Evolutionary conservation across 2,888 invertebrate genomes (phyloP).

Genomic region (Palloptera scutellata): DNA sequence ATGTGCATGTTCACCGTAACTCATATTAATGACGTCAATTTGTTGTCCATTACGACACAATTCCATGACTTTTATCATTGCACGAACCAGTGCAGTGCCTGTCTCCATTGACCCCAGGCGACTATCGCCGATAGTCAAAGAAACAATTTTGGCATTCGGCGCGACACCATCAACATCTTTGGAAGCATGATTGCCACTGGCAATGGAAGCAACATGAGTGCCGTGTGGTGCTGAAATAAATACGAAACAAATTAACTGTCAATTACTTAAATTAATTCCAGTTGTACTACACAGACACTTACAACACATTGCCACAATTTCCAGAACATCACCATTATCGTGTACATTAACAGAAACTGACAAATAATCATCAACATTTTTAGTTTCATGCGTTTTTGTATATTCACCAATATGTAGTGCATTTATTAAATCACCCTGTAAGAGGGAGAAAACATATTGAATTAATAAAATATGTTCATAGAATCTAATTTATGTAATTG

Average conservation of each 20-base stretch:
- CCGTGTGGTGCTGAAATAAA: slow-evolving; percentile 85
- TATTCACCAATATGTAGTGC: slow-evolving; percentile 85
- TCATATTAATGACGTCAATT: slow-evolving; percentile 95
- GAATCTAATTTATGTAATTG: slow-evolving; percentile 26
- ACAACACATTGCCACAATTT: slow-evolving; percentile 95
- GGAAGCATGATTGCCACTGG: slow-evolving; percentile 84
- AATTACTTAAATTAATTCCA: neutral
- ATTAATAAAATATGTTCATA: neutral
- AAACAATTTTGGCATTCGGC: slow-evolving; percentile 94
- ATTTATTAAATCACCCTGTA: slow-evolving; percentile 79
- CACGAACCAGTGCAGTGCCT: slow-evolving; percentile 89
- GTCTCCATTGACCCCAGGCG: slow-evolving; percentile 96
- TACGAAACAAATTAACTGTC: neutral
- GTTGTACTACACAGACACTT: slow-evolving; percentile 62
- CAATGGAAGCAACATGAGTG: slow-evolving; percentile 97
- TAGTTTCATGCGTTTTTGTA: slow-evolving; percentile 79
- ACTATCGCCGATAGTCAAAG: slow-evolving; percentile 92
- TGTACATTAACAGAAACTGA: slow-evolving; percentile 93
- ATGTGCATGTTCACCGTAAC: slow-evolving; percentile 95
- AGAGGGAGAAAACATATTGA: slow-evolving; percentile 58
- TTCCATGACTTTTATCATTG: slow-evolving; percentile 88
- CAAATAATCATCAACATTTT: slow-evolving; percentile 81
- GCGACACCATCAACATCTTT: slow-evolving; percentile 94
- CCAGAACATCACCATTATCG: slow-evolving; percentile 87
- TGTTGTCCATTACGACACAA: slow-evolving; percentile 68